phyloP scores from a whole-genome alignment of 2,113 vertebrate genomes.

The Antechinus flavipes region DNA sequence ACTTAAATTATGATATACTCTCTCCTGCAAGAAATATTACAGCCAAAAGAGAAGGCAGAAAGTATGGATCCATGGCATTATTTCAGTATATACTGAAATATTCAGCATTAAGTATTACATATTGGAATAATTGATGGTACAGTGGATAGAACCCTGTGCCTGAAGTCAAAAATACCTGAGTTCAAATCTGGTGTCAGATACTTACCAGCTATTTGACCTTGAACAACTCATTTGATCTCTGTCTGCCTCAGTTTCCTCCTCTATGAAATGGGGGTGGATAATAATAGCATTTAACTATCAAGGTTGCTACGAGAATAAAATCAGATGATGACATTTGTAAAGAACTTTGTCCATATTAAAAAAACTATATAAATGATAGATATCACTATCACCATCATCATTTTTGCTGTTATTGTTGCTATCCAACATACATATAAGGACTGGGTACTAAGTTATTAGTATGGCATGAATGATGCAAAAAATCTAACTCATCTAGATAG shows the following conservation, averaged over 20 bases:
- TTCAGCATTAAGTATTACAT: neutral
- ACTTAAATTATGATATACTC: neutral
- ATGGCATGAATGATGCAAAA: neutral
- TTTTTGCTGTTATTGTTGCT: neutral
- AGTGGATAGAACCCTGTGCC: neutral
- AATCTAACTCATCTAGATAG: neutral
- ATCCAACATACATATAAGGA: neutral
- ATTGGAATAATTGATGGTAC: neutral
- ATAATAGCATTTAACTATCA: neutral
- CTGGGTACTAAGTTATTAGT: neutral
- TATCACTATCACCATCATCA: neutral
- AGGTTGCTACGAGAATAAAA: neutral
- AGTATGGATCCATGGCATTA: constrained; percentile 11
- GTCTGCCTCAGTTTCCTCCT: neutral
- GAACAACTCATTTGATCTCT: neutral
- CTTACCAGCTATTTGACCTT: neutral
- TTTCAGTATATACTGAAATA: neutral
- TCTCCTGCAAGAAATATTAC: constrained; percentile 1
- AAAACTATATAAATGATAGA: neutral
- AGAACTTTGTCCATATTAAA: neutral
- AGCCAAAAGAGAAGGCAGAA: constrained; percentile 13
- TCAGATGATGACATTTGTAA: neutral
- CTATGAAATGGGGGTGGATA: neutral
- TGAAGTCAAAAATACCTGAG: neutral
- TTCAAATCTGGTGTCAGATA: neutral